Percentiles rank a stretch among this genome's conserved stretches.
Conservation (phyloP, 2,113 vertebrate species). For the Crypturellus undulatus region DNA sequence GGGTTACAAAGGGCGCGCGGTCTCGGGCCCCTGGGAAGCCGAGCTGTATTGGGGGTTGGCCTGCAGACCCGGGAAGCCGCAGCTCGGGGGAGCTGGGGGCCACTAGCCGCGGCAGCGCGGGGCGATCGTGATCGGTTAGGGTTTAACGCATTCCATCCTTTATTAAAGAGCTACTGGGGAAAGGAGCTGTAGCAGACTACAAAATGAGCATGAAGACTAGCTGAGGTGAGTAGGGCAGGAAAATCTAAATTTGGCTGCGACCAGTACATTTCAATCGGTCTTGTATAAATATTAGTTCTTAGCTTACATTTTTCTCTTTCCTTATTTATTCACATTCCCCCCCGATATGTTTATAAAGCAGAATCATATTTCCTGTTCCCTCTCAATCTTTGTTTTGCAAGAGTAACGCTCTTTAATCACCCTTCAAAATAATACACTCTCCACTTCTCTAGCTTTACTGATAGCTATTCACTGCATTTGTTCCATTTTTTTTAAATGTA, state of each 20-base stretch:
- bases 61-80: too few relatives aligned
- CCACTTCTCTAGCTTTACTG: background rate
- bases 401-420: background rate
- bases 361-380: background rate
- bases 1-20: too few relatives aligned
- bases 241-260: background rate
- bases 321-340: background rate
- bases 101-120: too few relatives aligned
- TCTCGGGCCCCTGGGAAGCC: too few relatives aligned
- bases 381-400: background rate
- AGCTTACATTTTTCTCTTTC: background rate
- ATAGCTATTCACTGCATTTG: background rate
- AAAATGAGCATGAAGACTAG: background rate
- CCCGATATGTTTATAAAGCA: background rate
- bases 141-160: too few relatives aligned
- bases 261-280: background rate
- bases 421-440: background rate
- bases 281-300: background rate
- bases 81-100: too few relatives aligned
- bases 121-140: too few relatives aligned
- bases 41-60: too few relatives aligned
- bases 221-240: background rate
- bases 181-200: background rate
- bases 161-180: background rate
- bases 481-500: background rate